Evolutionary conservation across 2,113 vertebrate genomes (phyloP).

Genomic region (Centropristis striata): DNA sequence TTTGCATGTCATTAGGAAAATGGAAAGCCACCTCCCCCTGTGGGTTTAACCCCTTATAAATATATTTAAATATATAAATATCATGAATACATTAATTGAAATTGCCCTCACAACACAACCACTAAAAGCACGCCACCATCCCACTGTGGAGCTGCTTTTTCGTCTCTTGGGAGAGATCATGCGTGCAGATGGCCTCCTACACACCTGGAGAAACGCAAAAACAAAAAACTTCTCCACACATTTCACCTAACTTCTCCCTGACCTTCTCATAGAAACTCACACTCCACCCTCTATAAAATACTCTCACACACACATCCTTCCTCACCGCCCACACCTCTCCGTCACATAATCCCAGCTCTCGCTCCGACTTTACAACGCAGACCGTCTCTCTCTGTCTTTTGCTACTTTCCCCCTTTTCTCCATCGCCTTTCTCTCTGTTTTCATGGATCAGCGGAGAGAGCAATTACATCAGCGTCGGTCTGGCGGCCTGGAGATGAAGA

Average conservation of each 20-base stretch:
- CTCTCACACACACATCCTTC: constrained; percentile 38
- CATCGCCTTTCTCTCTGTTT: constrained; percentile 69
- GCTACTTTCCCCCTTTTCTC: constrained; percentile 42
- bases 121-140: constrained; percentile 63
- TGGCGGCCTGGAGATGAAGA: constrained; percentile 78
- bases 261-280: constrained; percentile 57
- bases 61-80: constrained; percentile 90
- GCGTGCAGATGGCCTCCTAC: constrained; percentile 26
- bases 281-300: constrained; percentile 70
- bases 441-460: constrained; percentile 82
- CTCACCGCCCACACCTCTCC: constrained; percentile 46
- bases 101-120: constrained; percentile 66
- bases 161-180: constrained; percentile 56
- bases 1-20: constrained; percentile 87
- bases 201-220: constrained; percentile 55
- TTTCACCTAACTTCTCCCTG: constrained; percentile 45
- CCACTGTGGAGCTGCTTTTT: constrained; percentile 46
- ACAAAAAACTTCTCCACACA: constrained; percentile 27
- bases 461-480: constrained; percentile 83
- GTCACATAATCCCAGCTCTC: constrained; percentile 38
- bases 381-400: constrained; percentile 34
- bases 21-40: constrained; percentile 74
- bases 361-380: constrained; percentile 54
- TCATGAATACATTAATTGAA: constrained; percentile 87
- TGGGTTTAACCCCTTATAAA: constrained; percentile 86